A percentile compares a stretch with the other conserved stretches of the same genome.
phyloP scores from a whole-genome alignment of 2,113 vertebrate species.

The Cyrtonyx montezumae region DNA sequence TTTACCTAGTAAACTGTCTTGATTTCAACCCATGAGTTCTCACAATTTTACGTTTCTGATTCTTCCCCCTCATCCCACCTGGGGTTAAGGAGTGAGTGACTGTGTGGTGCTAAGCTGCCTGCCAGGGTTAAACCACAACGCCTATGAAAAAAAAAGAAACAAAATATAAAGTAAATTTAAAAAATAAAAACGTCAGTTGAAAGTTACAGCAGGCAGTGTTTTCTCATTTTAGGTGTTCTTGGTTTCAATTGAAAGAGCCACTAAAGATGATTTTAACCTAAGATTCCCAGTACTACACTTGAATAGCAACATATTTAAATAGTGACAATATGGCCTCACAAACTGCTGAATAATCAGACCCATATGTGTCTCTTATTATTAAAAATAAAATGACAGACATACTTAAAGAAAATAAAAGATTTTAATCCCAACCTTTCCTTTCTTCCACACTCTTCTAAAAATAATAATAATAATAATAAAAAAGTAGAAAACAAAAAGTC shows the following conservation, averaged over 20 bases:
- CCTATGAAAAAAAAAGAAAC: not conserved
- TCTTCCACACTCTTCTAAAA: not conserved
- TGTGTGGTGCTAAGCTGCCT: not conserved
- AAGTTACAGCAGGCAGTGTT: not conserved
- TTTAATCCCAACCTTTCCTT: not conserved
- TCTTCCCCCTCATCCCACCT: not conserved
- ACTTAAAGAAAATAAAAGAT: accelerated
- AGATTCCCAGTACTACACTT: not conserved
- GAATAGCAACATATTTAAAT: not conserved
- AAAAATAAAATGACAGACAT: not conserved
- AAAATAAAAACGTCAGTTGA: not conserved
- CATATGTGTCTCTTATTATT: not conserved
- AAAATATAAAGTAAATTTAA: not conserved
- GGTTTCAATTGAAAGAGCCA: not conserved
- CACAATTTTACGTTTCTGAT: not conserved
- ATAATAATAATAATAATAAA: not conserved
- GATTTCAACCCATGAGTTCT: not conserved
- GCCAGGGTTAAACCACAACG: not conserved
- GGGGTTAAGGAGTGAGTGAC: not conserved
- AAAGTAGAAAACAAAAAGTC: not conserved
- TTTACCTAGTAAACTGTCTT: not conserved
- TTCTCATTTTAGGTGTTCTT: not conserved
- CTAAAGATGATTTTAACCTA: not conserved
- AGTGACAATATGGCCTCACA: not conserved
- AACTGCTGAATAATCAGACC: not conserved